These are phyloP conservation scores for Gymnorhina tibicen DNA, from an alignment of 2,113 vertebrate species.

Conservation along the genomic window DNA sequence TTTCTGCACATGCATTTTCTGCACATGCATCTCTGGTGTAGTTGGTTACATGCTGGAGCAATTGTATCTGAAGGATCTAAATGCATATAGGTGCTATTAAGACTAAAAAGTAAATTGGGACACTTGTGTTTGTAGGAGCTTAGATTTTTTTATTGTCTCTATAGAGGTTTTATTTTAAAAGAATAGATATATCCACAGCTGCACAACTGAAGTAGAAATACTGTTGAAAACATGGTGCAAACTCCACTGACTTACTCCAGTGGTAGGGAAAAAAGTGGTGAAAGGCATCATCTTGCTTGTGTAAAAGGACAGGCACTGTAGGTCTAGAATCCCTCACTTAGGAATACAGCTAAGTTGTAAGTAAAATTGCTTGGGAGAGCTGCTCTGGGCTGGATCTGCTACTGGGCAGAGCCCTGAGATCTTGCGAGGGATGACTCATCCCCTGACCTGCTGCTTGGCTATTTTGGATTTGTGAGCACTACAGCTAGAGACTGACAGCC, in stretches of 20 bases:
- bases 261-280: background rate
- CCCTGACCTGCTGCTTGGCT: background rate
- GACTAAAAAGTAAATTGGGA: background rate
- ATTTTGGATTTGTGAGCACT: background rate
- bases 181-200: background rate
- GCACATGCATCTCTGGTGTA: background rate
- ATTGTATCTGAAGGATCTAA: background rate
- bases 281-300: background rate
- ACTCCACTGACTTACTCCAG: background rate
- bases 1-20: too few relatives aligned
- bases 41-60: background rate
- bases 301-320: background rate
- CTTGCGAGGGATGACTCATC: background rate
- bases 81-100: background rate
- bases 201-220: background rate
- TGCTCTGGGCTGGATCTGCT: background rate
- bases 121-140: background rate
- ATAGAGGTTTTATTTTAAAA: background rate
- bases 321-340: background rate
- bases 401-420: background rate
- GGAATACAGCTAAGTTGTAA: background rate
- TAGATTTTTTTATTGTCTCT: background rate
- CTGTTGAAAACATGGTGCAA: background rate
- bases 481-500: background rate
- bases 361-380: background rate